These are phyloP conservation scores for Hippocampus abdominalis DNA, from an alignment of 2,113 vertebrate genomes.

Conservation along the genomic window DNA sequence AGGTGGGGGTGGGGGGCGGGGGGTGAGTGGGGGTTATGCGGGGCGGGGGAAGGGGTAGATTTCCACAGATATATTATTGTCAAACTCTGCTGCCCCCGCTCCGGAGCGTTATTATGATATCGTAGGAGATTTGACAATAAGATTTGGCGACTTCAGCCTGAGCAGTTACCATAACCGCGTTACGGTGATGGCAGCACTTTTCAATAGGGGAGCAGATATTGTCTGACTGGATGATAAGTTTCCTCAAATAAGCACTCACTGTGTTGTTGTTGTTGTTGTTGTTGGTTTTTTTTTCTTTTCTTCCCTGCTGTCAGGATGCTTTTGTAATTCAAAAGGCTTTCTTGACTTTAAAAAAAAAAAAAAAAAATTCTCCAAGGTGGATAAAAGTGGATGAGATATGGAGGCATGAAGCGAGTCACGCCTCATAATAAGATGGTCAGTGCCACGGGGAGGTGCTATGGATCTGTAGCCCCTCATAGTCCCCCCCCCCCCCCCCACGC, in stretches of 20 bases:
- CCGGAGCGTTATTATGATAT: slow-evolving; percentile 71
- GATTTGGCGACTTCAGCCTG: slow-evolving; percentile 70
- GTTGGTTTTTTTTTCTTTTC: slow-evolving; percentile 48
- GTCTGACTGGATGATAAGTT: slow-evolving; percentile 62
- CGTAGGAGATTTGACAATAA: slow-evolving; percentile 72
- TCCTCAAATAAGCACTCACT: slow-evolving; percentile 38
- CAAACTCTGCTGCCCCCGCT: slow-evolving; percentile 71
- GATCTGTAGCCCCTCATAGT: slow-evolving; percentile 50
- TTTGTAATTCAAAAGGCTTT: slow-evolving; percentile 54
- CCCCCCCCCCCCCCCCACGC: background rate
- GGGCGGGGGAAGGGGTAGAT: slow-evolving; percentile 45
- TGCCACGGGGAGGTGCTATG: slow-evolving; percentile 73
- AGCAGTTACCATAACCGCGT: slow-evolving; percentile 72
- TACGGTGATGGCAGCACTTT: slow-evolving; percentile 67
- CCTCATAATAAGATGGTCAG: slow-evolving; percentile 60
- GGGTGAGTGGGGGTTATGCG: background rate
- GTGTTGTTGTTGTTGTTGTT: background rate
- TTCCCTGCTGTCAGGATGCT: slow-evolving; percentile 18
- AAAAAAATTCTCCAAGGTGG: slow-evolving; percentile 49
- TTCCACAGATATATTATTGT: slow-evolving; percentile 75
- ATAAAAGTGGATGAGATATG: slow-evolving; percentile 56
- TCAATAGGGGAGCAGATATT: slow-evolving; percentile 62
- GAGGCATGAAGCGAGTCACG: slow-evolving; percentile 48
- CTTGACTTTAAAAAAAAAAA: slow-evolving; percentile 50
- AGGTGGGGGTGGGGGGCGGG: background rate